Base-by-base conservation (phyloP, 2,797 vertebrate genomes). In the Phoxinus dragarum region DNA sequence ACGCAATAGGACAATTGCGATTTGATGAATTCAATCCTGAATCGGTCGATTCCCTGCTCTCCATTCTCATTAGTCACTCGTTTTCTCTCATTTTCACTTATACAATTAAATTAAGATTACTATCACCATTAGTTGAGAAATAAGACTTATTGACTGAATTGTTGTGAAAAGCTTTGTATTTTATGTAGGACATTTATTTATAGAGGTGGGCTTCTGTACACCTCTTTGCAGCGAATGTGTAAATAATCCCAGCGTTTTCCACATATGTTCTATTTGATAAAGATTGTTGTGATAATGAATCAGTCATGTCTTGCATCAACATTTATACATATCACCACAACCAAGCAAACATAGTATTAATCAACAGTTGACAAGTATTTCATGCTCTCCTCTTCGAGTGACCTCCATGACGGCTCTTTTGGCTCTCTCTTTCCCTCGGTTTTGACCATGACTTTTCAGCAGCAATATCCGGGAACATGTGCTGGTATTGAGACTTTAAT, bases 401-500 rank as follows among this genome's bases (percentile, higher is more conserved):
- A 68, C 74, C 54, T 78, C 72, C 59, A 71, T 61, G 80, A 59
- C 76, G 8, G 49, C 66, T 9, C 14, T 80, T 8, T 66, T 54
- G n/a, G 81, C 75, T 82, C 83, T 77, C 88, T 81, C 52, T 59
- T 83, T 77, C 88, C 82, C 89, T 61, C 34, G 74, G 17, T 90
- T 88, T 93, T 93, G 91, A 93, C 90, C 87, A 80, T 31, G 52
- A 86, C 81, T 74, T 90, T 91, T 92, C 83, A 84, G 87, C 90
- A 88, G 90, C 89, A 75, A 86, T 89, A 85, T 90, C 91, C 75
- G 80, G 91, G 88, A 92, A 91, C 91, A 85, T 67, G 44, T 36
- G 52, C 88, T 54, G 40, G 61, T 91, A 87, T 92, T 93, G 91
- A 90, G 94, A 92, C 87, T 93, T 92, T 93, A 94, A 95, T 94